Evolutionary conservation across 2,797 vertebrate genomes (phyloP).

Genomic region (Cephalopachus bancanus): DNA sequence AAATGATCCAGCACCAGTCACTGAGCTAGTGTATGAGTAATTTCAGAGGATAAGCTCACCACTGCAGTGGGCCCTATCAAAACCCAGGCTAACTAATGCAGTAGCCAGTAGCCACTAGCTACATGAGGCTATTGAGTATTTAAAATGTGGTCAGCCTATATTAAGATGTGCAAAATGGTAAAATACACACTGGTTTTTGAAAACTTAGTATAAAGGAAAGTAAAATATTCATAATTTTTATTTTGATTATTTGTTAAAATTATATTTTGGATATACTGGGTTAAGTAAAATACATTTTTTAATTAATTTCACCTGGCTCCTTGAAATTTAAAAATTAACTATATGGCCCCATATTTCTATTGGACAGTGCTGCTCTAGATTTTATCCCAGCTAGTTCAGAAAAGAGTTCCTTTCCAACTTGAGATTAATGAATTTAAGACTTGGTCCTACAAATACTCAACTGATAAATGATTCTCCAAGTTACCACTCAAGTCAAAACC

Average conservation of each 20-base stretch:
- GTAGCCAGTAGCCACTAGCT: neutral
- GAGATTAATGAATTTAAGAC: neutral
- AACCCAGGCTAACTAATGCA: neutral
- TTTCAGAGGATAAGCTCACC: neutral
- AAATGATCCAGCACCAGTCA: neutral
- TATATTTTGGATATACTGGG: neutral
- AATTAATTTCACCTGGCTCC: neutral
- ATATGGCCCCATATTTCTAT: neutral
- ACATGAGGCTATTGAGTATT: neutral
- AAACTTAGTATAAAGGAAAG: neutral
- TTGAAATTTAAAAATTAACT: slow-evolving; percentile 14
- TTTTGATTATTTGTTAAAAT: slow-evolving; percentile 16
- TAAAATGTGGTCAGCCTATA: neutral
- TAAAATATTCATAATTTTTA: neutral
- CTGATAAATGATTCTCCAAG: neutral
- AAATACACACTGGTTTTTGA: neutral
- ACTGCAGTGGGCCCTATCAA: neutral
- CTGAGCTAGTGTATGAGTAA: neutral
- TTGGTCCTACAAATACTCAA: neutral
- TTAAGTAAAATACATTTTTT: neutral
- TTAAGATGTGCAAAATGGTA: neutral
- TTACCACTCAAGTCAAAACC: neutral
- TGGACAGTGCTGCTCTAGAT: neutral
- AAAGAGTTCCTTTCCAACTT: neutral
- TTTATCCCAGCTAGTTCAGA: neutral